Evolutionary conservation across 1,140 invertebrate genomes (phyloP), one percentile per base, ranked within the genome.

Genomic region (Arion vulgaris): DNA sequence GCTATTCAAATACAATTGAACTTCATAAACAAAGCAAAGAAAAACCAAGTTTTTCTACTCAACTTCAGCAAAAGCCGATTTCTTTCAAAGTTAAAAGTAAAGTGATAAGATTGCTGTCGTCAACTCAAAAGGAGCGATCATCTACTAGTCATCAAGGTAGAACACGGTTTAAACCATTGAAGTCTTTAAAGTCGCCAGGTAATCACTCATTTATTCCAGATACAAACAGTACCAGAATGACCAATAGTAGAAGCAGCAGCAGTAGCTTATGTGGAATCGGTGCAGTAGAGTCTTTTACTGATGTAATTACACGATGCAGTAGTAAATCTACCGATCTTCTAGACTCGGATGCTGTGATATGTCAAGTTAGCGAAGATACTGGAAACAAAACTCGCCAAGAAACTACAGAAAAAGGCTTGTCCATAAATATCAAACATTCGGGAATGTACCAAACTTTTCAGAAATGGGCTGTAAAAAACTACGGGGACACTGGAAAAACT

Each of bases 401-500:
- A 23, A 75, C 28, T 15, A 34, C 17, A 26, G 68, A 71, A 41
- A 71, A 68, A 23, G 11, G 51, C n/a, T 72, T 75, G 4, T 39
- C 53, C 4, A 23, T 0, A 5, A 28, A 80, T 1, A 49, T 80
- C 68, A 26, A 23, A 51, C 36, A 71, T 13, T 81, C 80, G 9
- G 86, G 88, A 71, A 91, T 92, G 91, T 92, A 89, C 79, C 94
- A 95, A 49, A 94, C 94, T 1, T 98, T 97, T 91, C 96, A 97
- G 88, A 95, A 95, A 0, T 98, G 97, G 97, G 96, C 96, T 11
- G 85, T 93, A 1, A 91, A 96, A 88, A 98, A 97, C 0, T 99
- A 99, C 92, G 97, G 97, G 0, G 97, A 98, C 92, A 94, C 95
- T 72, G 97, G 97, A 13, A 98, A 98, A 93, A 98, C 97, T 0